These are phyloP conservation scores for Dicyrtoma fusca DNA, from an alignment of 2,888 invertebrate species.

Conservation along the genomic window DNA sequence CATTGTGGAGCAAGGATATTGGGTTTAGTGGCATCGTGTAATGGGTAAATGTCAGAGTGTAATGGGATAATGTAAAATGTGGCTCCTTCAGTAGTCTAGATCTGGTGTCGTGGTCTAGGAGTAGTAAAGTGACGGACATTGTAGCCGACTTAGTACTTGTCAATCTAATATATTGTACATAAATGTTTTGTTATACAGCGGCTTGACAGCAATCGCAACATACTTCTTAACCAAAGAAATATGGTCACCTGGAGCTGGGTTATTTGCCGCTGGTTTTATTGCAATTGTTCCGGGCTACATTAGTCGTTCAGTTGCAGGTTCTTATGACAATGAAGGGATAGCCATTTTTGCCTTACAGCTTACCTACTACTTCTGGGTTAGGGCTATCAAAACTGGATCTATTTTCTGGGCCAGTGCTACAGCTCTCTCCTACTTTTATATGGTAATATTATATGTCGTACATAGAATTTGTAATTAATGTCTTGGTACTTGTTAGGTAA, in stretches of 20 bases:
- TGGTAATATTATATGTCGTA: constrained; percentile 68
- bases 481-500: constrained; percentile 6
- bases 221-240: constrained; percentile 96
- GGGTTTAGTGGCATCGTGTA: no score
- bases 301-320: constrained; percentile 97
- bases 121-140: no score
- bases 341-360: constrained; percentile 99
- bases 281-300: constrained; percentile 99
- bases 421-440: constrained; percentile 97
- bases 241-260: constrained; percentile 94
- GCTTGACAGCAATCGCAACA: constrained; percentile 95
- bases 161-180: constrained; percentile 47
- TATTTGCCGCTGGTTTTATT: constrained; percentile 98
- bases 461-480: neutral
- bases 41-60: no score
- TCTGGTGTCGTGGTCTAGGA: no score
- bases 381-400: constrained; percentile 93
- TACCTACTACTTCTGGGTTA: constrained; percentile 96
- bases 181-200: constrained; percentile 68
- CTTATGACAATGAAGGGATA: constrained; percentile 99
- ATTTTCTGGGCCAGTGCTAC: constrained; percentile 95
- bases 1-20: no score
- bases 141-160: neutral
- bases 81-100: no score
- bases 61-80: no score